Percentiles rank a stretch among this genome's conserved stretches.
Conservation (phyloP, 2,113 vertebrate species). For the Alaudala cheleensis region DNA sequence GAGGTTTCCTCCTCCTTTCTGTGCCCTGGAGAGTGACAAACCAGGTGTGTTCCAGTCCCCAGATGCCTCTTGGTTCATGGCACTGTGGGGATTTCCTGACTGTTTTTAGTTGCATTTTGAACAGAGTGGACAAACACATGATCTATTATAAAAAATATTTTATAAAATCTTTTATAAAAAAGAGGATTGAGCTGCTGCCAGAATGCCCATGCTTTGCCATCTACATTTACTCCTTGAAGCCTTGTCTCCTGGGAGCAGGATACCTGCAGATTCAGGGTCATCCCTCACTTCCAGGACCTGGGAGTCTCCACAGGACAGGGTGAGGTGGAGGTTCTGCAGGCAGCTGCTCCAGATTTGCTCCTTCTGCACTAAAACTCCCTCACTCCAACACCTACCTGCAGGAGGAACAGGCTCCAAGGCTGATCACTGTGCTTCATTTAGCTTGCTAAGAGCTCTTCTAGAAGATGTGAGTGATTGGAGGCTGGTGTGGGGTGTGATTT, state of each 20-base stretch:
- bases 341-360: background rate
- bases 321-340: background rate
- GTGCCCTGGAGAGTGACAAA: background rate
- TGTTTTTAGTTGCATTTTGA: background rate
- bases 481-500: background rate
- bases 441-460: background rate
- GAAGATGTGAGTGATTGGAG: background rate
- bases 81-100: background rate
- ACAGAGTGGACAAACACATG: background rate
- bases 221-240: background rate
- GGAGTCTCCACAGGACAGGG: fast-evolving
- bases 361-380: background rate
- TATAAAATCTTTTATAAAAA: too few relatives aligned
- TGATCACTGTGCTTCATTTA: background rate
- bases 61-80: background rate
- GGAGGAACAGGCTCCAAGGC: background rate
- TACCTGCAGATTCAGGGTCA: background rate
- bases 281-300: background rate
- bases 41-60: background rate
- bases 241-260: background rate
- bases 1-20: background rate
- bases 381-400: background rate
- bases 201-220: background rate
- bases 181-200: background rate
- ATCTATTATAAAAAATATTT: too few relatives aligned